Base-by-base conservation (phyloP, 2,888 invertebrate species). In the Catotricha subobsoleta region DNA sequence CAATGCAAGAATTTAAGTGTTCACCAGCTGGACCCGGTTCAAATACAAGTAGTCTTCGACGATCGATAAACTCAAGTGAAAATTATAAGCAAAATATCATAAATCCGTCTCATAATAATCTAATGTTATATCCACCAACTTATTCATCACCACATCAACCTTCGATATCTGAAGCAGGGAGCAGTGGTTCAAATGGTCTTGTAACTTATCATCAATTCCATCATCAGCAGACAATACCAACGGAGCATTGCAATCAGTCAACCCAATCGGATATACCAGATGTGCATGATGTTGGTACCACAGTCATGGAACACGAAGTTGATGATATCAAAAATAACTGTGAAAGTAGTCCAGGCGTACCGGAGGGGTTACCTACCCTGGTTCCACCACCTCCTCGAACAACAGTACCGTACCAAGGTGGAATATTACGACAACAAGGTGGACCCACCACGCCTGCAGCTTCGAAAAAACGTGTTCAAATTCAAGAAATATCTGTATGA, bases 401-500 rank as follows among this genome's bases (percentile, higher is more conserved):
- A 25, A 38, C 41, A 15, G 59, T 50, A 48, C 61, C 47, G 52
- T 66, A 50, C 44, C 60, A 60, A 25, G 51, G 52, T 10, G 75
- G 77, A 3, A 78, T 78, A 38, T 58, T 78, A 30, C 59, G 77
- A 45, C 69, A 75, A 48, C 65, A 69, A 43, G 63, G 63, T 62
- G 67, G 35, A 51, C 53, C 39, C 49, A 53, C 41, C 77, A 80
- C 1, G 79, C 80, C 40, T 3, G 30, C 40, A n/a, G 21, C 40
- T 25, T 33, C 40, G 2, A 87, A 87, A 65, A 87, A 87, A 64
- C 74, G 87, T 61, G 87, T 88, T 53, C 87, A 87, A 67, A 88
- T 88, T 60, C 86, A 86, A 64, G 87, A 88, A 64, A 88, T 88
- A 67, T 86, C 86, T 46, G 87, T 87, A 67, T 87, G 72, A 77